Conservation (phyloP, 2,888 invertebrate species). For the Pollenia amentaria region DNA sequence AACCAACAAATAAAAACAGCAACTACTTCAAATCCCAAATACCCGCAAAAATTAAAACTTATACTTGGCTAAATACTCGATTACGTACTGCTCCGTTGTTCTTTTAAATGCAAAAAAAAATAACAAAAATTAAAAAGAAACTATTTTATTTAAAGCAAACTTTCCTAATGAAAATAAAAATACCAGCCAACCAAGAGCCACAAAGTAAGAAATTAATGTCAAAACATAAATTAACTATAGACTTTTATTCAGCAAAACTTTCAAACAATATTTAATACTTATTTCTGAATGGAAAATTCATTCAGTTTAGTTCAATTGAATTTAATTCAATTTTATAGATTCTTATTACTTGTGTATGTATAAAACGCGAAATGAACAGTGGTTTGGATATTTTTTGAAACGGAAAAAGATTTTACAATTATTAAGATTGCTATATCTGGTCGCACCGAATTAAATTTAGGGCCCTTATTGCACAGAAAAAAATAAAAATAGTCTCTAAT, state of each 20-base stretch:
- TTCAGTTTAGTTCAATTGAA: background rate
- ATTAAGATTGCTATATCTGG: background rate
- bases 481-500: no score
- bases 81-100: background rate
- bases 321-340: background rate
- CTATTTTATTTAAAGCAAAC: background rate
- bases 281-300: background rate
- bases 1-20: slow-evolving; percentile 32
- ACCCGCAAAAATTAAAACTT: slow-evolving; percentile 5
- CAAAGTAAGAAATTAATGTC: slow-evolving; percentile 10
- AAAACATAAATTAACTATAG: slow-evolving; percentile 50
- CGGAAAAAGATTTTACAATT: background rate
- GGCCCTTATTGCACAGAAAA: no score
- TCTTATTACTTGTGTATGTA: background rate
- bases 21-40: slow-evolving; percentile 18
- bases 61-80: background rate
- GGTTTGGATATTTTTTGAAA: slow-evolving; percentile 1
- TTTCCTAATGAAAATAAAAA: slow-evolving; percentile 17
- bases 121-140: slow-evolving; percentile 3
- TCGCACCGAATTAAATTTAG: no score
- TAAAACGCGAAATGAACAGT: slow-evolving; percentile 8
- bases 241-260: slow-evolving; percentile 30
- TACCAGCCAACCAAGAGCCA: background rate
- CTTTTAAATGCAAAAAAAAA: background rate
- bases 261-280: slow-evolving; percentile 4